A percentile compares a stretch with the other conserved stretches of the same genome.
Evolutionary conservation across 2,888 invertebrate genomes (phyloP).

Genomic region (Brassicogethes aeneus): DNA sequence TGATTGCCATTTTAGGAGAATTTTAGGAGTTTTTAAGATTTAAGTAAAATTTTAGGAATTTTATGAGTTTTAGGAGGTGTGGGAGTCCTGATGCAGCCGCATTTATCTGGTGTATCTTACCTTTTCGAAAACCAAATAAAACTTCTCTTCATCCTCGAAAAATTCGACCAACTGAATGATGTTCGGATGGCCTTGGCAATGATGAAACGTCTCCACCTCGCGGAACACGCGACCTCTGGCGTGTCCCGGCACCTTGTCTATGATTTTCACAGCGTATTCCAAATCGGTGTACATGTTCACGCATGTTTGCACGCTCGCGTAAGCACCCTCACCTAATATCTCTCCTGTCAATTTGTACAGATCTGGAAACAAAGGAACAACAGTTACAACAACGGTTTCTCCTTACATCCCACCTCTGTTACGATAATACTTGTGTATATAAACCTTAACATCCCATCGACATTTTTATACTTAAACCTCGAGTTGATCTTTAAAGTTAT

Average conservation of each 20-base stretch:
- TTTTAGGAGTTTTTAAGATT: too few species aligned
- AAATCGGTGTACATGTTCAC: slow-evolving; percentile 82
- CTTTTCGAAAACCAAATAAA: slow-evolving; percentile 97
- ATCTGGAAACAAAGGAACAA: slow-evolving; percentile 51
- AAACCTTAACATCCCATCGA: too few species aligned
- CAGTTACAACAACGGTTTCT: too few species aligned
- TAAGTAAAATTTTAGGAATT: too few species aligned
- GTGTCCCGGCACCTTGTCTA: slow-evolving; percentile 91
- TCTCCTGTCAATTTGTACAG: slow-evolving; percentile 92
- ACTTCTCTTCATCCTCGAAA: slow-evolving; percentile 94
- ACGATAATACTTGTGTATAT: too few species aligned
- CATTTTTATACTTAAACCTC: too few species aligned
- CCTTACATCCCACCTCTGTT: too few species aligned
- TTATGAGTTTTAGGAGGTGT: too few species aligned
- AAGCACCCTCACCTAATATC: slow-evolving; percentile 92
- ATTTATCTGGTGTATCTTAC: slow-evolving; percentile 44
- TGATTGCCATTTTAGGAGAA: too few species aligned
- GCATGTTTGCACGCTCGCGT: slow-evolving; percentile 92
- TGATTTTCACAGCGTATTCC: slow-evolving; percentile 96
- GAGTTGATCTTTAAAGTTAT: too few species aligned
- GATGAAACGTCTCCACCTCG: slow-evolving; percentile 98
- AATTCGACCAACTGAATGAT: slow-evolving; percentile 96
- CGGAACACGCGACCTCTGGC: slow-evolving; percentile 92
- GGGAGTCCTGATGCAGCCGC: too few species aligned
- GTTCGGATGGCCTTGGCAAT: slow-evolving; percentile 95